Conservation (phyloP, 1,140 invertebrate species). For the Ditylenchus dipsaci region DNA sequence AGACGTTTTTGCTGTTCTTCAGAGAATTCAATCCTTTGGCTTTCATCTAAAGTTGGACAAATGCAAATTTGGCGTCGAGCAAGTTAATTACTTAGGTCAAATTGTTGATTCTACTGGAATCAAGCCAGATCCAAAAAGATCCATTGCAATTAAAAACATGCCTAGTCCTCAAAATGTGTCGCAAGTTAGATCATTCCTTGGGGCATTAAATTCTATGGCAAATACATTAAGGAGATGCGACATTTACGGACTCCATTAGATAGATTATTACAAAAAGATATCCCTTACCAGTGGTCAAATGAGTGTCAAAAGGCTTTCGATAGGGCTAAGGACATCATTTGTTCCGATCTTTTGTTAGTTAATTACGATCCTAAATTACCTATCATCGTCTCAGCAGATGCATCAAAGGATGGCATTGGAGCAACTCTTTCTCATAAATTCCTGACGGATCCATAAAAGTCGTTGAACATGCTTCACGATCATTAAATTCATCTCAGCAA, state of each 20-base stretch:
- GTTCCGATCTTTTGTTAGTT: conserved; percentile 42
- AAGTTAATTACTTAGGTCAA: too few relatives aligned
- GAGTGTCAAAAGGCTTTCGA: conserved; percentile 34
- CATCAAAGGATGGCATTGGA: conserved; percentile 60
- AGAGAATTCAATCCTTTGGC: too few relatives aligned
- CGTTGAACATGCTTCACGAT: conserved; percentile 59
- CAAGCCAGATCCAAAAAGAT: too few relatives aligned
- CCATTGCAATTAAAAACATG: too few relatives aligned
- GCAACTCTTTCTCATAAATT: conserved; percentile 60
- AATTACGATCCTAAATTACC: conserved; percentile 57
- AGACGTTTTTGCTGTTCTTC: too few relatives aligned
- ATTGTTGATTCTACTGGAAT: too few relatives aligned
- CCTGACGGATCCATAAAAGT: conserved; percentile 58
- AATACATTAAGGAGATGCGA: conserved; percentile 24
- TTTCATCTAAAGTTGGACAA: too few relatives aligned
- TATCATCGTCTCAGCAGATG: conserved; percentile 61
- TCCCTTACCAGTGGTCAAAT: conserved; percentile 7
- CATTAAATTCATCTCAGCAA: conserved; percentile 59
- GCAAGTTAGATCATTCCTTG: conserved; percentile 38
- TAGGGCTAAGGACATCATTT: conserved; percentile 47
- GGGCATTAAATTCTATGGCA: conserved; percentile 40
- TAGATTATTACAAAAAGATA: conserved; percentile 29
- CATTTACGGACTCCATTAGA: conserved; percentile 24
- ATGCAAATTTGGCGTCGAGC: too few relatives aligned
- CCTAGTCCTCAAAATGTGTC: not conserved